Evolutionary conservation across 2,888 invertebrate species (phyloP).

Genomic region (Papilio elwesi): DNA sequence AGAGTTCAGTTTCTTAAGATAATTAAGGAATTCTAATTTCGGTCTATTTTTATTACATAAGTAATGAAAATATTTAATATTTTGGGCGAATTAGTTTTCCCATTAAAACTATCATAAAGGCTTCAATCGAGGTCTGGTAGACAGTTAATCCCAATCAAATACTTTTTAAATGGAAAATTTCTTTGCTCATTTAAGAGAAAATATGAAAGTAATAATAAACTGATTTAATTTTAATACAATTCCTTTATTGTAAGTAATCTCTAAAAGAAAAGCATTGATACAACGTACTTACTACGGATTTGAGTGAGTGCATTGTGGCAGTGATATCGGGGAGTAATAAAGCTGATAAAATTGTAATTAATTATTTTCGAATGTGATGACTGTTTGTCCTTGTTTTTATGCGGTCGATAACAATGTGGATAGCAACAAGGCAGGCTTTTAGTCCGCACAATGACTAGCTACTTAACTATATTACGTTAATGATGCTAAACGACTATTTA

Average conservation of each 20-base stretch:
- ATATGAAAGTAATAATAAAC: not conserved
- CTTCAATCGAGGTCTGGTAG: no score
- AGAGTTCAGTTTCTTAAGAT: no score
- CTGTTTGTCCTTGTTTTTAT: conserved; percentile 31
- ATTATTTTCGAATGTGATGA: conserved; percentile 26
- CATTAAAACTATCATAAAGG: no score
- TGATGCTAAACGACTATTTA: not conserved
- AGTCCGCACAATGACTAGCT: conserved; percentile 13
- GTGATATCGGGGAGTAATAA: conserved; percentile 9
- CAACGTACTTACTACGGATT: conserved; percentile 26
- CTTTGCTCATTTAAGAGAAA: not conserved
- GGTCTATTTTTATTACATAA: no score
- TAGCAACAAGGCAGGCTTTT: conserved; percentile 5
- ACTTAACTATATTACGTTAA: conserved; percentile 5
- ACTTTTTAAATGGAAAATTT: no score
- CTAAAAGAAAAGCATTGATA: conserved; percentile 7
- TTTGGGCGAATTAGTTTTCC: no score
- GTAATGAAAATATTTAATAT: no score
- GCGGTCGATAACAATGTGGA: conserved; percentile 21
- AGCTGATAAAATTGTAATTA: conserved; percentile 34
- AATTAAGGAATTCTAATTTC: no score
- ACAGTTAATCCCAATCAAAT: no score
- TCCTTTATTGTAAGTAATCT: not conserved
- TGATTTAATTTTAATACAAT: not conserved
- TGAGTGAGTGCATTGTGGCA: conserved; percentile 15